Evolutionary conservation across 2,113 vertebrate genomes (phyloP), one percentile per base, ranked within the genome.

Genomic region (Ivindomyrus marchei): DNA sequence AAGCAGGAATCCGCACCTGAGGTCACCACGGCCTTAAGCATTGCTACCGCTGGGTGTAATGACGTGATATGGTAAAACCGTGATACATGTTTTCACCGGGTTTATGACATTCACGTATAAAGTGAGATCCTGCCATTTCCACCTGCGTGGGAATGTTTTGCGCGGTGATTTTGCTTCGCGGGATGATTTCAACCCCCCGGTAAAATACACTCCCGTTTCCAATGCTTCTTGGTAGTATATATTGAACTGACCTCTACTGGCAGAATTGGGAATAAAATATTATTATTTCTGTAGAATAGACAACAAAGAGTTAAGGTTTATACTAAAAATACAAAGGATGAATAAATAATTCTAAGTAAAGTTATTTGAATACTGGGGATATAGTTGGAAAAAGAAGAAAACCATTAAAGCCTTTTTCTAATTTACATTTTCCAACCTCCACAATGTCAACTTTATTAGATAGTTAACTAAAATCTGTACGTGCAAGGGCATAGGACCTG

Each of bases 241-340:
- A 89, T 80, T 89, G 66, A 89, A 89, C 88, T 89, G 88, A 89
- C 88, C 74, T 83, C 88, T 89, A 52, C 88, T 89, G 88, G 88
- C 70, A 80, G 88, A 89, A 80, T 24, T 49, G 15, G 88, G 70
- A 89, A 89, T 42, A 89, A 52, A 77, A 50, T 80, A 50, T 83
- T 24, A 74, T 66, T 45, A 39, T 62, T 66, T 88, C 52, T 66
- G 85, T 53, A 19, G 13, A 36, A 31, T 36, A 31, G 4, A 85
- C 83, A 31, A 31, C 47, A 52, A 52, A 4, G 85, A 52, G 85
- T 85, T 50, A 85, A n/a, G 46, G 17, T 21, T 47, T 47, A 24
- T 24, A 45, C 83, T 42, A 19, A 19, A 13, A 42, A 80, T 39
- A 17, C 17, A 70, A 70, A 27, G 62, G n/a, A 10, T 31, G n/a